Percentiles rank a stretch among this genome's conserved stretches.
Conservation (phyloP, 2,888 invertebrate genomes). For the Ormyrus thymus region DNA sequence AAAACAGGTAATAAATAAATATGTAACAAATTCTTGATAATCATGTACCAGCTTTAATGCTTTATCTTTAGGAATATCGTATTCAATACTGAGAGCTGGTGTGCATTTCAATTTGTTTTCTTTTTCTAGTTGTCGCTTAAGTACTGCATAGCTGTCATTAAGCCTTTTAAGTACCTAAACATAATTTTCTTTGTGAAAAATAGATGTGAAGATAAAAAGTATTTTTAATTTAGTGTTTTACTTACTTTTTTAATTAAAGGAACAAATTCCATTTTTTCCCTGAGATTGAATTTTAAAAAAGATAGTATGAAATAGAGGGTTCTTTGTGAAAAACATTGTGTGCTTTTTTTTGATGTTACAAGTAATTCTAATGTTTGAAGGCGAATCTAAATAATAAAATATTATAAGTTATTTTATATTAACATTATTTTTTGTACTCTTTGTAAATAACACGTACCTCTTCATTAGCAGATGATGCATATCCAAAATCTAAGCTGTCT, state of each 20-base stretch:
- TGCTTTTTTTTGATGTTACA: constrained; percentile 84
- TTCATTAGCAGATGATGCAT: constrained; percentile 76
- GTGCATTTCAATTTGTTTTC: constrained; percentile 58
- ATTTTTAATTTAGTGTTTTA: neutral
- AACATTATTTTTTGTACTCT: constrained; percentile 40
- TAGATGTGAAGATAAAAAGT: neutral
- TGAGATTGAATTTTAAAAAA: constrained; percentile 83
- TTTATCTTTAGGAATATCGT: neutral
- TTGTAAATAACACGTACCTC: constrained; percentile 75
- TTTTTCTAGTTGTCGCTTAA: constrained; percentile 60
- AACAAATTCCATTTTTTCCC: constrained; percentile 83
- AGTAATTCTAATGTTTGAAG: constrained; percentile 82
- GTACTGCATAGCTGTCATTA: constrained; percentile 74
- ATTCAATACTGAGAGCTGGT: neutral
- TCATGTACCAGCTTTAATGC: too few species aligned
- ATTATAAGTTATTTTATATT: constrained; percentile 17
- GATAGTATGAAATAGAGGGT: constrained; percentile 81
- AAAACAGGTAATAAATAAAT: constrained; percentile 76
- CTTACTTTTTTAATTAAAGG: constrained; percentile 83
- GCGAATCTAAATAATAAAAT: constrained; percentile 78
- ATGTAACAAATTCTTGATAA: constrained; percentile 37
- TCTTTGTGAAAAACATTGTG: constrained; percentile 79
- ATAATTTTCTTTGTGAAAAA: neutral
- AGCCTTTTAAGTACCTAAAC: constrained; percentile 75
- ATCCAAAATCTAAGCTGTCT: constrained; percentile 78